phyloP scores from a whole-genome alignment of 2,888 invertebrate genomes.

The Eustalomyia histrio region DNA sequence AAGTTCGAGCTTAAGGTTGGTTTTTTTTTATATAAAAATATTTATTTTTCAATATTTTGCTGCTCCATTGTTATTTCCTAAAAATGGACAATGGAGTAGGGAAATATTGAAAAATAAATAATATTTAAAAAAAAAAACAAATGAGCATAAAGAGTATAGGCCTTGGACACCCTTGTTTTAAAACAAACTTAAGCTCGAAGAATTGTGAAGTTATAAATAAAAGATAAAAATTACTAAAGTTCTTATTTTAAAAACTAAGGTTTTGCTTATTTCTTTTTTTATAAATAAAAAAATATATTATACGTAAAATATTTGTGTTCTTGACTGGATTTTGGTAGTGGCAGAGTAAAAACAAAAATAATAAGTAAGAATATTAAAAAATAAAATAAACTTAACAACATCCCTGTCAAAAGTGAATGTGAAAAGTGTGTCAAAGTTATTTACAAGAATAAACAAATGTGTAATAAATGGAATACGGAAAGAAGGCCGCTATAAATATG shows the following conservation, averaged over 20 bases:
- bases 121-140: too few species aligned
- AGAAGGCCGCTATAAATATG: constrained; percentile 15
- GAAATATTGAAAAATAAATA: too few species aligned
- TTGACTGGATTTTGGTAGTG: background rate
- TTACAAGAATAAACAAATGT: constrained; percentile 42
- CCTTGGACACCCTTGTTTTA: too few species aligned
- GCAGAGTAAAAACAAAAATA: constrained; percentile 10
- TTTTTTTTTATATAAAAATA: too few species aligned
- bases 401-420: constrained; percentile 29
- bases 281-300: background rate
- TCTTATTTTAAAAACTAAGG: background rate
- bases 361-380: background rate
- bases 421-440: constrained; percentile 45
- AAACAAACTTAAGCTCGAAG: too few species aligned
- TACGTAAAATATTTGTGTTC: background rate
- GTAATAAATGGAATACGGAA: constrained; percentile 5
- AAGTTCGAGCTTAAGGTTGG: too few species aligned
- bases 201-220: too few species aligned
- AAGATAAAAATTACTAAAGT: background rate
- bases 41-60: too few species aligned
- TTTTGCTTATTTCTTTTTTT: constrained; percentile 39
- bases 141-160: too few species aligned
- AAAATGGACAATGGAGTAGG: too few species aligned
- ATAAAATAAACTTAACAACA: constrained; percentile 18
- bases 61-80: too few species aligned